Evolutionary conservation across 2,888 invertebrate species (phyloP), one percentile per base, ranked within the genome.

Genomic region (Phoenoteleia sp.): DNA sequence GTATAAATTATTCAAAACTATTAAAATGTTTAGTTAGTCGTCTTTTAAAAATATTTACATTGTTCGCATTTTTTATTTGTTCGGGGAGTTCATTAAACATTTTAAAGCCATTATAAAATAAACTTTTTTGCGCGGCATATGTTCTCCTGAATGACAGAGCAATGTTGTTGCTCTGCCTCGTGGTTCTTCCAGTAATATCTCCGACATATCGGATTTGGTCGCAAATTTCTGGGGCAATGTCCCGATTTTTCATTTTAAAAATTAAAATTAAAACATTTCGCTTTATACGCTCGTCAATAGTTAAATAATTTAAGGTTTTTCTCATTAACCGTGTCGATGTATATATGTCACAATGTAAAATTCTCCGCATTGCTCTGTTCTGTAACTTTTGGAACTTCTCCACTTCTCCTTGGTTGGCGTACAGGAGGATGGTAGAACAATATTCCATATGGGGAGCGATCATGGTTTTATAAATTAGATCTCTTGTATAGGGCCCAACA

Each of bases 261-360:
- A 74, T 33, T 47, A 58, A 47, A 27, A 47, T 45, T 29, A 71
- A 27, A 13, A 29, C 58, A 71, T 36, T 52, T 71, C 69, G 27
- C 45, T 71, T 71, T 5, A 71, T 56, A 25, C 27, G 25, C 17
- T 71, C 62, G 49, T 74, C 49, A 49, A 74, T 52, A 19, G 58
- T 64, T 23, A 62, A 54, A 19, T n/a, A 75, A 42, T 75, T 62
- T 23, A 62, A 42, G 23, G 11, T 11, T 7, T 42, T 7, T 33
- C 29, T 6, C 45, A 56, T 75, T 6, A 45, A 17, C 0, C 75
- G 42, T 23, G 23, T 56, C 23, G 66, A 19, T 9, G 66, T 75
- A 23, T 66, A 66, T n/a, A n/a, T n/a, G n/a, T n/a, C n/a, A n/a
- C n/a, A n/a, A n/a, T n/a, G n/a, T n/a, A n/a, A n/a, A n/a, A n/a